Evolutionary conservation across 1,140 invertebrate genomes (phyloP), one percentile per base, ranked within the genome.

Genomic region (Himalopsyche phryganea): DNA sequence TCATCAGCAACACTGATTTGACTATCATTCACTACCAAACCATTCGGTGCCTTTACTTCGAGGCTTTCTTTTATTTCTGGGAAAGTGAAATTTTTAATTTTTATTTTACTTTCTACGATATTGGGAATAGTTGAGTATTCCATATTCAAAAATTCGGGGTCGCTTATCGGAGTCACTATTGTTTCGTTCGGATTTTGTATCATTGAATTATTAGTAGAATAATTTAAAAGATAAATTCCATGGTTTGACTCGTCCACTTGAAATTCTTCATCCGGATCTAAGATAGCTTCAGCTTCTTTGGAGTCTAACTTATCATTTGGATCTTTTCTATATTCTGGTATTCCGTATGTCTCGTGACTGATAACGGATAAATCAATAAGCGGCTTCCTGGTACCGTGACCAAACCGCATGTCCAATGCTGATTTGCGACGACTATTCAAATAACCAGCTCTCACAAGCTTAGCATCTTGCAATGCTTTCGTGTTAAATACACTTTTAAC

Each of bases 221-320:
- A 76, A 63, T 78, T 77, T 32, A 75, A 68, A 49, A 78, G 67
- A 66, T 76, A 77, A 20, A 77, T 49, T 36, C 75, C 76, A 66
- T 78, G 76, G 64, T 76, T 78, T 1, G 74, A 76, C 67, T 78
- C 76, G 54, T 78, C 74, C 1, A 78, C 76, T 69, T 78, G 75
- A 51, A 78, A 76, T 46, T 77, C 75, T 69, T 78, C 76, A 42
- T 78, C 76, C 0, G 74, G 75, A 63, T 77, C 76, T 56, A 77
- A 64, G 51, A 76, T 69, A 7, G 49, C 44, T 19, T 60, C 58
- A 19, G 32, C 36, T 63, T 76, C 74, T 28, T 28, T 28, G 3
- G 23, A 28, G 9, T 28, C 23, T 5, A 9, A 28, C 9, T 28
- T 28, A 40, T 76, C 72, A 14, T 57, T 47, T 2, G 23, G n/a